Evolutionary conservation across 2,113 vertebrate species (phyloP).

Genomic region (Melanerpes aurifrons): DNA sequence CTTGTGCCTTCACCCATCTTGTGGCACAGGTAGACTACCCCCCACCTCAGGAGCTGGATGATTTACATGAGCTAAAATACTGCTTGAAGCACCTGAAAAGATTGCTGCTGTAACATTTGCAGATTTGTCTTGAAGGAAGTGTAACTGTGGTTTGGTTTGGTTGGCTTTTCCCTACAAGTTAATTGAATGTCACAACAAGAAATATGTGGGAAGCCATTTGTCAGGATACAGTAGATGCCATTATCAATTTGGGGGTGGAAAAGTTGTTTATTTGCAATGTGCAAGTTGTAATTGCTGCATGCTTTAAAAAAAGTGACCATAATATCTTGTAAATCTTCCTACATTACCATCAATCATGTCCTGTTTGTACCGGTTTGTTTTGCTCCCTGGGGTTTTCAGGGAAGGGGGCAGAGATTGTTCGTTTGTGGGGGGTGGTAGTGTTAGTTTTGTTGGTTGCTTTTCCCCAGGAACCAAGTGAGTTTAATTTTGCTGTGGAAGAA

Average conservation of each 20-base stretch:
- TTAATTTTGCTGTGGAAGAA: background rate
- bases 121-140: background rate
- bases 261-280: background rate
- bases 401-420: accelerated
- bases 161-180: background rate
- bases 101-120: background rate
- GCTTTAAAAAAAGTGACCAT: background rate
- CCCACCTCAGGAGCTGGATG: background rate
- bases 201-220: background rate
- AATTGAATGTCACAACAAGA: background rate
- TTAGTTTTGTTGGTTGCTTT: background rate
- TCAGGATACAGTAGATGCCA: background rate
- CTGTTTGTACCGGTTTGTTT: background rate
- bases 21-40: background rate
- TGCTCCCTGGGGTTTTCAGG: background rate
- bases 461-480: background rate
- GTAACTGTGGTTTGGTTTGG: background rate
- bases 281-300: background rate
- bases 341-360: background rate
- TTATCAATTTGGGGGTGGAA: background rate
- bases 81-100: background rate
- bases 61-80: background rate
- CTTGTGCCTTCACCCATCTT: background rate
- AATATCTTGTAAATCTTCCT: background rate
- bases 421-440: background rate